Conservation (phyloP, 1,140 invertebrate species). For the Tachypleus tridentatus region DNA sequence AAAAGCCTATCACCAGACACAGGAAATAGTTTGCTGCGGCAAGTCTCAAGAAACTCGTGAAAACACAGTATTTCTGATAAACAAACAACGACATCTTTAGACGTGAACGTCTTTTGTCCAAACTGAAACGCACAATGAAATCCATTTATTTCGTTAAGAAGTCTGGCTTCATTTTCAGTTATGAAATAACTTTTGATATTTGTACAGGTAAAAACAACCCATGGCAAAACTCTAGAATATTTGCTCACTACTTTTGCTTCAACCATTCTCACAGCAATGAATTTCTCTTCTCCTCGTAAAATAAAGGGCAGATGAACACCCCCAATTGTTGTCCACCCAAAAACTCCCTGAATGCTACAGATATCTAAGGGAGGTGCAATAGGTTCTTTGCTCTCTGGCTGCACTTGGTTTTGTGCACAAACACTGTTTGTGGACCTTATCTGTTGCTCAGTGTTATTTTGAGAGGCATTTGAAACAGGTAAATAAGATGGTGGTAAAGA, state of each 20-base stretch:
- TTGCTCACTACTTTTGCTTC: constrained; percentile 62
- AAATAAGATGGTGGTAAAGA: no score
- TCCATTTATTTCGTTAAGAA: constrained; percentile 88
- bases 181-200: constrained; percentile 87
- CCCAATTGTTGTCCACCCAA: constrained; percentile 77
- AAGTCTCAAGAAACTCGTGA: constrained; percentile 77
- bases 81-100: constrained; percentile 76
- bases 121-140: constrained; percentile 84
- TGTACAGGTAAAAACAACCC: constrained; percentile 47
- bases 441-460: no score
- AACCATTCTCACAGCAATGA: constrained; percentile 82
- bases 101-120: constrained; percentile 75
- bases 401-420: no score
- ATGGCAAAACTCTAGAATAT: constrained; percentile 31
- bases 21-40: constrained; percentile 57
- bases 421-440: no score
- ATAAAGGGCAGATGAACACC: constrained; percentile 78
- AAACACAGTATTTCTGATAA: constrained; percentile 77
- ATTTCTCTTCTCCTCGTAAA: constrained; percentile 56
- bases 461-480: no score
- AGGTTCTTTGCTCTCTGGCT: no score
- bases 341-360: constrained; percentile 59
- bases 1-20: constrained; percentile 34
- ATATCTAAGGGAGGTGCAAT: no score
- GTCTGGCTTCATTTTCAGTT: constrained; percentile 71